Conservation (phyloP, 2,888 invertebrate genomes). For the Meloe dianella region DNA sequence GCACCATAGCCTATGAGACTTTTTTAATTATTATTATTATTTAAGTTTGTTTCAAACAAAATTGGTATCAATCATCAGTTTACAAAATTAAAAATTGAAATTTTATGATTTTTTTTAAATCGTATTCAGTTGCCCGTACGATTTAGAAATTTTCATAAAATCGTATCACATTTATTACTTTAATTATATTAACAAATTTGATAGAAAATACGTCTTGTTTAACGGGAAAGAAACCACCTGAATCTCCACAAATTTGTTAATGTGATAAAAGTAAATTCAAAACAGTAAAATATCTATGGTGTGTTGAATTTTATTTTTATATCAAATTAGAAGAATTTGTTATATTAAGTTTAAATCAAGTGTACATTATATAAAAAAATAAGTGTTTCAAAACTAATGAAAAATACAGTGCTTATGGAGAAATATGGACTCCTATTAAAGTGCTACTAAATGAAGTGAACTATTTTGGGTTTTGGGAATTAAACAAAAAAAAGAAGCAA, state of each 20-base stretch:
- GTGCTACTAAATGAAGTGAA: conserved; percentile 23
- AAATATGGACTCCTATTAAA: conserved; percentile 22
- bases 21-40: no score
- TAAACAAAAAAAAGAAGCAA: conserved; percentile 12
- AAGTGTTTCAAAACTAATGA: conserved; percentile 16
- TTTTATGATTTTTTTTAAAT: conserved; percentile 29
- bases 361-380: conserved; percentile 17
- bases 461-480: conserved; percentile 24
- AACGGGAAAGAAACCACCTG: conserved; percentile 11
- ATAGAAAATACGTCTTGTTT: no score
- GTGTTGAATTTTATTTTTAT: conserved; percentile 24
- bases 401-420: conserved; percentile 13
- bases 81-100: not conserved
- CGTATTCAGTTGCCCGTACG: conserved; percentile 41
- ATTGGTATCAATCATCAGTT: not conserved
- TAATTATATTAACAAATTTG: conserved; percentile 21
- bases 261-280: conserved; percentile 11
- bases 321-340: conserved; percentile 11
- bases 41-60: no score
- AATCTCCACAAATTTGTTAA: conserved; percentile 30
- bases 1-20: conserved; percentile 12
- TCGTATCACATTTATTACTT: conserved; percentile 18
- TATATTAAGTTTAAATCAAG: conserved; percentile 25
- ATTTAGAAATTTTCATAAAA: conserved; percentile 33
- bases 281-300: conserved; percentile 12